Conservation (phyloP, 2,888 invertebrate genomes). For the Chloroclystis v-ata region DNA sequence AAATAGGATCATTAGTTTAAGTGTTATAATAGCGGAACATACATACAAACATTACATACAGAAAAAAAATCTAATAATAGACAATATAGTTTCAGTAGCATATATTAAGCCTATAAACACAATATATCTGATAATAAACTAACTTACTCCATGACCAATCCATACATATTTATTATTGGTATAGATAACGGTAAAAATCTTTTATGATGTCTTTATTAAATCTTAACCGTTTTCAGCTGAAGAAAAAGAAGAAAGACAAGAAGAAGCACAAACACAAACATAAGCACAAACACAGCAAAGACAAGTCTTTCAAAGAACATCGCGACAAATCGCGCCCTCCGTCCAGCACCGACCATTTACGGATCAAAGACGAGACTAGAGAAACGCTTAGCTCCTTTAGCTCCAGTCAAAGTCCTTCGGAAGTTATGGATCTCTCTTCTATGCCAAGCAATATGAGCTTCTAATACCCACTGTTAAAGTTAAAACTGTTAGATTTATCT, state of each 20-base stretch:
- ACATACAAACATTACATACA: too few species aligned
- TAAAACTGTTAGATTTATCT: background rate
- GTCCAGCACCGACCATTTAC: constrained; percentile 71
- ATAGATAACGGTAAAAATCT: too few species aligned
- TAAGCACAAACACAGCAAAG: constrained; percentile 88
- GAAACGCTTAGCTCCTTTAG: constrained; percentile 87
- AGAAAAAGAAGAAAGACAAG: constrained; percentile 88
- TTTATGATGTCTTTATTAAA: too few species aligned
- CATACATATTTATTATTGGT: too few species aligned
- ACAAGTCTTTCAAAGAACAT: constrained; percentile 64
- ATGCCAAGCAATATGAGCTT: constrained; percentile 60
- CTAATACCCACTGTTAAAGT: constrained; percentile 3
- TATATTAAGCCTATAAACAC: too few species aligned
- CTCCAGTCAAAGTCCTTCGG: constrained; percentile 85
- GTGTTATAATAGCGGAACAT: too few species aligned
- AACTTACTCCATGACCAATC: too few species aligned
- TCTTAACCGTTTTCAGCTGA: constrained; percentile 55
- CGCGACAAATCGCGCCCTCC: constrained; percentile 62
- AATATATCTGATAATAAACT: too few species aligned
- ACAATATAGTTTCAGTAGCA: too few species aligned
- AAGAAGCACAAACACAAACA: constrained; percentile 94
- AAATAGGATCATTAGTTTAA: too few species aligned
- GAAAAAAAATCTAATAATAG: too few species aligned
- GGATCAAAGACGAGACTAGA: constrained; percentile 85
- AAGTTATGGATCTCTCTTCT: constrained; percentile 52